A percentile compares a stretch with the other conserved stretches of the same genome.
phyloP scores from a whole-genome alignment of 2,113 vertebrate species.

The Pachyramphus minor region DNA sequence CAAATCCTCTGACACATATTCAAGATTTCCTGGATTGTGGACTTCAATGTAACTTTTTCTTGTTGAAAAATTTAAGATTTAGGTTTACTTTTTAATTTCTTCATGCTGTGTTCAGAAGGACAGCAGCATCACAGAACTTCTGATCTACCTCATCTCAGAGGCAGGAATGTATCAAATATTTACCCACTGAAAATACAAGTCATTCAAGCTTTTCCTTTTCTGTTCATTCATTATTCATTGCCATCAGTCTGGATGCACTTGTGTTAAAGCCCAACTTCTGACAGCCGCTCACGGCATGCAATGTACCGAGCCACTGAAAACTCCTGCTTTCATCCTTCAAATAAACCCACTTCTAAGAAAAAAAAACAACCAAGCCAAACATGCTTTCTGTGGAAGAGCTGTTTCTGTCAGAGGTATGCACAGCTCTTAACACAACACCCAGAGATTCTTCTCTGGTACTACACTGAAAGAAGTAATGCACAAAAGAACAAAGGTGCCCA shows the following conservation, averaged over 20 bases:
- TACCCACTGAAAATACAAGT: not conserved
- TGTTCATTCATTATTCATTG: constrained; percentile 18
- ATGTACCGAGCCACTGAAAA: not conserved
- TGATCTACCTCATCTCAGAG: not conserved
- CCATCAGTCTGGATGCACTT: not conserved
- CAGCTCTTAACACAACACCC: not conserved
- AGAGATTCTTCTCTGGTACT: not conserved
- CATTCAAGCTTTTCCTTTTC: not conserved
- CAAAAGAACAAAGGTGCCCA: not conserved
- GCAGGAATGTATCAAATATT: not conserved
- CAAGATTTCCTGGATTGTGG: not conserved
- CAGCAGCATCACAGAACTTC: not conserved
- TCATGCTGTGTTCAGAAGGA: not conserved
- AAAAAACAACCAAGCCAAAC: not conserved
- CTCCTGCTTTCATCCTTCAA: not conserved
- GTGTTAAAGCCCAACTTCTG: not conserved
- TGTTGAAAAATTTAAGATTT: not conserved
- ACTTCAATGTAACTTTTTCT: not conserved
- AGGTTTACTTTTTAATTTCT: not conserved
- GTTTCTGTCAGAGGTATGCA: not conserved
- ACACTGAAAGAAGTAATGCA: not conserved
- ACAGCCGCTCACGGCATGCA: not conserved
- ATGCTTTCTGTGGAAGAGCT: not conserved
- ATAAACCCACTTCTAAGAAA: not conserved
- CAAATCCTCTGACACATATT: not conserved